Conservation (phyloP, 2,888 invertebrate genomes). For the Callimorpha dominula region DNA sequence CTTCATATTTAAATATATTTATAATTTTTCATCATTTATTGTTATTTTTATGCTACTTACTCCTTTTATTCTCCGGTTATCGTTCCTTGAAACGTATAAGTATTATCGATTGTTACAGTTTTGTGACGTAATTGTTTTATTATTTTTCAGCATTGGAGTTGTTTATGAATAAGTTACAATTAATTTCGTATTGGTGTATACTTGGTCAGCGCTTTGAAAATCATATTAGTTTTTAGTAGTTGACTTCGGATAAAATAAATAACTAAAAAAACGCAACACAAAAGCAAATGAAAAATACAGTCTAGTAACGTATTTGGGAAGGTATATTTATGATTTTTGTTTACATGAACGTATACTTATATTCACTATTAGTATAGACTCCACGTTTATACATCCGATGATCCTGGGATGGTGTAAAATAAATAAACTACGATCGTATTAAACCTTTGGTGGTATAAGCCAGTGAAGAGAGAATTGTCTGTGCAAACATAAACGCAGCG, state of each 20-base stretch:
- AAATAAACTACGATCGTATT: constrained; percentile 50
- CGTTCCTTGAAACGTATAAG: too few species aligned
- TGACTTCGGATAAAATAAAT: neutral
- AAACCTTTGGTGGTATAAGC: constrained; percentile 77
- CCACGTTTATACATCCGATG: neutral
- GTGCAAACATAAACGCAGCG: constrained; percentile 76
- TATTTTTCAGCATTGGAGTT: neutral
- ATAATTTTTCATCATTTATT: too few species aligned
- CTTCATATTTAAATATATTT: too few species aligned
- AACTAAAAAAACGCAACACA: neutral
- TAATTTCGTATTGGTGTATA: neutral
- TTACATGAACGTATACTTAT: too few species aligned
- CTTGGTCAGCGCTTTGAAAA: too few species aligned
- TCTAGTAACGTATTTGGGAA: too few species aligned
- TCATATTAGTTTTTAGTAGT: constrained; percentile 14
- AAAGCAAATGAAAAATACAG: neutral
- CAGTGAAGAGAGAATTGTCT: constrained; percentile 79
- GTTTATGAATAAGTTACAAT: too few species aligned
- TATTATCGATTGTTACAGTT: neutral
- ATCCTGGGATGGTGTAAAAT: constrained; percentile 31
- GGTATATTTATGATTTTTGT: too few species aligned
- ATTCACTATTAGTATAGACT: neutral
- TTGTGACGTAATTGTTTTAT: neutral
- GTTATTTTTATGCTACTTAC: too few species aligned
- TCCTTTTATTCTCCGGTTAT: too few species aligned